Evolutionary conservation across 2,113 vertebrate genomes (phyloP), one percentile per base, ranked within the genome.

Genomic region (Varanus salvator): DNA sequence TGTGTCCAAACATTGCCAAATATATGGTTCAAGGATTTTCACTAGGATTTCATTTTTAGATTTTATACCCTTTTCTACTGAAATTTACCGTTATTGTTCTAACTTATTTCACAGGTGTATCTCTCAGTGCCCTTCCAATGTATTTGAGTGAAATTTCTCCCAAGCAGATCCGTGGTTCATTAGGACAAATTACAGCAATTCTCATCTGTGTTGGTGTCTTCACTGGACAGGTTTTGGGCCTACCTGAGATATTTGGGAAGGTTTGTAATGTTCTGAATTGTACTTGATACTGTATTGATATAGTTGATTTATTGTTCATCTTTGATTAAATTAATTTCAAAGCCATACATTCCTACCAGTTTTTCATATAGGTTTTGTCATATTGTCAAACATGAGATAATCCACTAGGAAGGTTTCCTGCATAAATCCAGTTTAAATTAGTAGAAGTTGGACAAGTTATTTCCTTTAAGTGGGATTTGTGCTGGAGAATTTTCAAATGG

Each of bases 121-220:
- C 98, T 78, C 98, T 99, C 78, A 99, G 98, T 21, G 98, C 95
- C 0, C 97, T 99, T 72, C 98, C 99, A 78, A 99, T 99, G 98
- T 99, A 99, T 96, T 96, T 99, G 91, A 98, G 97, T 75, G 99
- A 99, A 96, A 99, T 99, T 93, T 98, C 99, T 5, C 99, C 98
- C 34, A 98, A 97, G 89, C 96, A 98, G 84, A 97, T 98, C 83
- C 97, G 99, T 6, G 99, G 99, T 57, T 98, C 97, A 1, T 94
- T 99, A 84, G 99, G 99, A 52, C 99, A 99, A 94, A 97, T 99
- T 93, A 99, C 98, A 27, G 95, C 98, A 0, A 98, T 99, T 95
- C 97, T 99, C 95, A 99, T 99, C 97, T 99, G 99, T 90, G 80
- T 98, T 0, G 99, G 99, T 0, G 98, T 99, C 66, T 98, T 99